Evolutionary conservation across 1,140 invertebrate genomes (phyloP).

Genomic region (Sitophilus oryzae): DNA sequence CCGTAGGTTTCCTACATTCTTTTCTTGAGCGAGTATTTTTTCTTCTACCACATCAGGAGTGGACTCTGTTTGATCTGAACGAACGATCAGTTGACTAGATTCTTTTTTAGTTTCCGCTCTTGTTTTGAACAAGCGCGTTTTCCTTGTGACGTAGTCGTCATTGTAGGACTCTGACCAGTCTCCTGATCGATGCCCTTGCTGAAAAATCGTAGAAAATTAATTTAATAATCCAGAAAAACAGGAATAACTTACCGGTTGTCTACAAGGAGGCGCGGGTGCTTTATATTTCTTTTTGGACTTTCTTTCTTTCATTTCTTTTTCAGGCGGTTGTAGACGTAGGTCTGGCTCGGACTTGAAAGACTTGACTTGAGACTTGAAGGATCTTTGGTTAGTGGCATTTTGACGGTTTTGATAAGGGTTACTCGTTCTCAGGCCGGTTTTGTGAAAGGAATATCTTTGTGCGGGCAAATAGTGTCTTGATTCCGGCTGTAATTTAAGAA

Average conservation of each 20-base stretch:
- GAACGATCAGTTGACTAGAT: slow-evolving; percentile 35
- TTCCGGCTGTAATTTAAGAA: not conserved
- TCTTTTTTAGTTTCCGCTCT: slow-evolving; percentile 60
- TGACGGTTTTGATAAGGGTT: slow-evolving; percentile 8
- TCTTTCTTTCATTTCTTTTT: slow-evolving; percentile 35
- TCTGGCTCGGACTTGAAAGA: slow-evolving; percentile 70
- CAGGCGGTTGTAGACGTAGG: slow-evolving; percentile 44
- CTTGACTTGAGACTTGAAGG: slow-evolving; percentile 36
- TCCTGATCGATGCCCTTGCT: not conserved
- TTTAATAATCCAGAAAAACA: slow-evolving; percentile 15
- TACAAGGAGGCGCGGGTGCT: slow-evolving; percentile 53
- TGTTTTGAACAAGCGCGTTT: slow-evolving; percentile 65
- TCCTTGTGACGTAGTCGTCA: slow-evolving; percentile 46
- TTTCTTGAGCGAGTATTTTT: slow-evolving; percentile 20
- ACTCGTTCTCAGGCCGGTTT: slow-evolving; percentile 3
- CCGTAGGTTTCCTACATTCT: slow-evolving; percentile 10
- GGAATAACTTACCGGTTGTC: slow-evolving; percentile 19
- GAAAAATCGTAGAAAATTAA: slow-evolving; percentile 5
- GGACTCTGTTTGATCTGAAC: slow-evolving; percentile 5
- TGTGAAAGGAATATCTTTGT: slow-evolving; percentile 18
- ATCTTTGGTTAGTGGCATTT: slow-evolving; percentile 26
- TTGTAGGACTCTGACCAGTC: slow-evolving; percentile 21
- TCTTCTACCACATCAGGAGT: slow-evolving; percentile 4
- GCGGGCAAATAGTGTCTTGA: not conserved
- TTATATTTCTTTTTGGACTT: slow-evolving; percentile 59